Evolutionary conservation across 2,888 invertebrate species (phyloP).

Genomic region (Cataglyphis rosenhaueri): DNA sequence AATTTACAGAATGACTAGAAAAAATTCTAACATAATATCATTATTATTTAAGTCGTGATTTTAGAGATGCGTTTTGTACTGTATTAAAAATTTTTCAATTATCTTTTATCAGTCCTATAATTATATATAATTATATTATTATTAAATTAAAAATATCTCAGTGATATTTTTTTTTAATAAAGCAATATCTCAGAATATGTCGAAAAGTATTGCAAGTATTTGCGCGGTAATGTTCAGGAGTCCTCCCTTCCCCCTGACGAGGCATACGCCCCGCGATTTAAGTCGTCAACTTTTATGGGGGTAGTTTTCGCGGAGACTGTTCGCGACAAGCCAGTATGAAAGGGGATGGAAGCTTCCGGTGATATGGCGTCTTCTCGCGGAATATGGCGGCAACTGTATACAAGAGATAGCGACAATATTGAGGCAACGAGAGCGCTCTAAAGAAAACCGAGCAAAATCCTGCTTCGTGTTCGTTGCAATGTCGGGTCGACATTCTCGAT

Average conservation of each 20-base stretch:
- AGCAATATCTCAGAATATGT: slow-evolving; percentile 53
- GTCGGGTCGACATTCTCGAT: slow-evolving; percentile 32
- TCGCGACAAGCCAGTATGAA: slow-evolving; percentile 77
- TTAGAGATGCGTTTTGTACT: not conserved
- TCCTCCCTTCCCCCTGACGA: slow-evolving; percentile 53
- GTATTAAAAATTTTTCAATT: not conserved
- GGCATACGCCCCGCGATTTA: slow-evolving; percentile 83
- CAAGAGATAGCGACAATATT: slow-evolving; percentile 84
- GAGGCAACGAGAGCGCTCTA: slow-evolving; percentile 69
- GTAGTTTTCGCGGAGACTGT: slow-evolving; percentile 82
- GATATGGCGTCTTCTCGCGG: slow-evolving; percentile 82
- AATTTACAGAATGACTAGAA: not conserved
- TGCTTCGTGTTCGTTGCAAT: not conserved
- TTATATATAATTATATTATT: not conserved
- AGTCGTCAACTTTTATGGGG: slow-evolving; percentile 84
- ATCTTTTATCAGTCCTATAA: not conserved
- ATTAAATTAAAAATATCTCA: not conserved
- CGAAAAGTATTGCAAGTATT: slow-evolving; percentile 53
- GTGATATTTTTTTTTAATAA: not conserved
- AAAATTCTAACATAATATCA: not conserved
- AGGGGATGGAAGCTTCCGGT: slow-evolving; percentile 78
- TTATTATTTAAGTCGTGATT: not conserved
- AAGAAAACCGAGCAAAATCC: slow-evolving; percentile 66
- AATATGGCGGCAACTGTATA: slow-evolving; percentile 84
- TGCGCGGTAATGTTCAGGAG: slow-evolving; percentile 56